A percentile compares a stretch with the other conserved stretches of the same genome.
phyloP scores from a whole-genome alignment of 1,140 invertebrate genomes.

The Drosophila repleta region DNA sequence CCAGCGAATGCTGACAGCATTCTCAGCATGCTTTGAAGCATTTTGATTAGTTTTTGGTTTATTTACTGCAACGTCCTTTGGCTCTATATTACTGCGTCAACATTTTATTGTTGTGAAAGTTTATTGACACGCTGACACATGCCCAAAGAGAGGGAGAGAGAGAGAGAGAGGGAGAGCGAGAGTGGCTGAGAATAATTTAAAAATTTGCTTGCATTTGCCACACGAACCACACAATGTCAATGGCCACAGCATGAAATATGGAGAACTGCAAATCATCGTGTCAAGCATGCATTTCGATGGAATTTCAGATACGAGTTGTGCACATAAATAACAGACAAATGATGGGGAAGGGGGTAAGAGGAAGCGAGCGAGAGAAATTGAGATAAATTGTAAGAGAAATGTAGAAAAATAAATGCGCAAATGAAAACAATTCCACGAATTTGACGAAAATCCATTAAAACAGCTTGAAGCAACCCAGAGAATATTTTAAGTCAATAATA shows the following conservation, averaged over 20 bases:
- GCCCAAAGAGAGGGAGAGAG: neutral
- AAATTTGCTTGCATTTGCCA: conserved; percentile 45
- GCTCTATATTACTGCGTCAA: conserved; percentile 9
- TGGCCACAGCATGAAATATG: conserved; percentile 5
- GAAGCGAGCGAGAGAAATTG: neutral
- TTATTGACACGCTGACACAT: conserved; percentile 35
- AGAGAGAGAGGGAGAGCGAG: neutral
- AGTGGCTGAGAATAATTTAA: neutral
- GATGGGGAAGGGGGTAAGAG: neutral
- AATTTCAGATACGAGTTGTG: conserved; percentile 40
- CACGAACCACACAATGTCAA: conserved; percentile 28
- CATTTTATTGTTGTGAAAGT: conserved; percentile 17
- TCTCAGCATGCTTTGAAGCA: conserved; percentile 27
- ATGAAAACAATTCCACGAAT: neutral
- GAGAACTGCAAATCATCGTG: conserved; percentile 45
- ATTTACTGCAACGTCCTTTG: conserved; percentile 27
- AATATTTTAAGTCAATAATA: too few species aligned
- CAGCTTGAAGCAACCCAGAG: neutral
- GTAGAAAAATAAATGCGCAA: neutral
- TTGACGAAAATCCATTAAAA: neutral
- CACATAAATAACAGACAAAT: conserved; percentile 9
- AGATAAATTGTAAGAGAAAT: neutral
- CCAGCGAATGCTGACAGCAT: conserved; percentile 17
- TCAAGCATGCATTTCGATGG: conserved; percentile 54
- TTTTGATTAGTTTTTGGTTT: conserved; percentile 66